phyloP scores from a whole-genome alignment of 2,797 vertebrate species.

The Sebastes hubbsi region DNA sequence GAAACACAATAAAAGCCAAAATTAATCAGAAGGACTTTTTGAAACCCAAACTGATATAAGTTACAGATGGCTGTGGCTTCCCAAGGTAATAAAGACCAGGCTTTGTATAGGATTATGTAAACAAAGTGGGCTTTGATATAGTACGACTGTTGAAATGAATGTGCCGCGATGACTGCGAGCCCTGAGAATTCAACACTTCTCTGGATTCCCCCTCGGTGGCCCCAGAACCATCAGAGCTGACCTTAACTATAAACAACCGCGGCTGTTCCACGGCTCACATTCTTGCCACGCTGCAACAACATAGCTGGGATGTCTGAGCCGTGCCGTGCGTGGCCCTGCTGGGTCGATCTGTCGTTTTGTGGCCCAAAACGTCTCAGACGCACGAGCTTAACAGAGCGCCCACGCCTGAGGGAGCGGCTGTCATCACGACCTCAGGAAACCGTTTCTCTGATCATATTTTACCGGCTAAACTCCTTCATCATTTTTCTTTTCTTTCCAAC shows the following conservation, averaged over 20 bases:
- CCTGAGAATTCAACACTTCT: slow-evolving; percentile 67
- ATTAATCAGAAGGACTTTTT: slow-evolving; percentile 72
- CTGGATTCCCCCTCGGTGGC: slow-evolving; percentile 55
- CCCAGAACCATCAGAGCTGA: slow-evolving; percentile 60
- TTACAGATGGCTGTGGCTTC: slow-evolving; percentile 74
- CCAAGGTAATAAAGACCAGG: slow-evolving; percentile 69
- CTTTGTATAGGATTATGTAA: slow-evolving; percentile 73
- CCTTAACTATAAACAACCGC: slow-evolving; percentile 66
- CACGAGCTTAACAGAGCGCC: slow-evolving; percentile 34
- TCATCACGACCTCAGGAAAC: slow-evolving; percentile 84
- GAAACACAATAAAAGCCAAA: slow-evolving; percentile 71
- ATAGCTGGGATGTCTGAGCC: slow-evolving; percentile 69
- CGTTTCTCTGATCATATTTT: slow-evolving; percentile 75
- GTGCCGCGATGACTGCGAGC: slow-evolving; percentile 59
- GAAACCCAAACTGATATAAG: slow-evolving; percentile 70
- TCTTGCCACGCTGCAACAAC: slow-evolving; percentile 66
- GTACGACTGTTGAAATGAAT: slow-evolving; percentile 53
- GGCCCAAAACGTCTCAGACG: slow-evolving; percentile 35
- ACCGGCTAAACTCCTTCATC: slow-evolving; percentile 28
- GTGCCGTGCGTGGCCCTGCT: slow-evolving; percentile 23
- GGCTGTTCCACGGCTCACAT: slow-evolving; percentile 60
- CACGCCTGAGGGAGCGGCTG: slow-evolving; percentile 75
- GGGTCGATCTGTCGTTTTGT: slow-evolving; percentile 30
- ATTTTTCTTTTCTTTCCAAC: slow-evolving; percentile 11
- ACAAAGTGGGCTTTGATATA: slow-evolving; percentile 74